A percentile compares a stretch with the other conserved stretches of the same genome.
These are phyloP conservation scores for Troglohyphantes excavatus DNA, from an alignment of 2,888 invertebrate species.

Conservation along the genomic window DNA sequence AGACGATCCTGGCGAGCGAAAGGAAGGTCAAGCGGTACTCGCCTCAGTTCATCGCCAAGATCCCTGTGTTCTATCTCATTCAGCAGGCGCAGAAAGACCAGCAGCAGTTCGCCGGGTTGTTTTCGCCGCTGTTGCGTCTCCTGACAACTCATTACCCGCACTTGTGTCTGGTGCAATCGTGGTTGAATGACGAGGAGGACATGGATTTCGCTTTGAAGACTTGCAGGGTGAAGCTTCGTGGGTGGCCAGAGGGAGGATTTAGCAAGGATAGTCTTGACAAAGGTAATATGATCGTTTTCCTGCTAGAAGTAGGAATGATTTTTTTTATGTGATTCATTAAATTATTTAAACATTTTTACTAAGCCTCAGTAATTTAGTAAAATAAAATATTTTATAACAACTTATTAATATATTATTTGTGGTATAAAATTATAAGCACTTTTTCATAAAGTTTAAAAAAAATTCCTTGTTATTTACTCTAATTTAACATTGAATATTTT, in stretches of 20 bases:
- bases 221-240: slow-evolving; percentile 44
- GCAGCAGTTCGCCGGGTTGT: slow-evolving; percentile 92
- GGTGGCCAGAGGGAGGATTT: slow-evolving; percentile 62
- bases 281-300: no score
- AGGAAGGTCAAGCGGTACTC: slow-evolving; percentile 89
- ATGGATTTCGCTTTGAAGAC: slow-evolving; percentile 53
- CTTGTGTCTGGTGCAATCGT: slow-evolving; percentile 96
- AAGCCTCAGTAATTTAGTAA: no score
- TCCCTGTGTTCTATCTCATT: slow-evolving; percentile 93
- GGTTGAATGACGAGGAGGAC: slow-evolving; percentile 88
- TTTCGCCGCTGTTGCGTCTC: slow-evolving; percentile 92
- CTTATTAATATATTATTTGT: no score
- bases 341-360: no score
- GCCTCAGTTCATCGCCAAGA: slow-evolving; percentile 91
- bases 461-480: no score
- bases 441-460: no score
- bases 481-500: no score
- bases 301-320: no score
- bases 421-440: no score
- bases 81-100: slow-evolving; percentile 96
- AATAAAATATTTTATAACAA: no score
- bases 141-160: slow-evolving; percentile 97
- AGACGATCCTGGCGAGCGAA: slow-evolving; percentile 81
- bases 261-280: slow-evolving; percentile 63
- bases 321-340: no score